phyloP scores from a whole-genome alignment of 2,113 vertebrate genomes.

The Nestor notabilis region DNA sequence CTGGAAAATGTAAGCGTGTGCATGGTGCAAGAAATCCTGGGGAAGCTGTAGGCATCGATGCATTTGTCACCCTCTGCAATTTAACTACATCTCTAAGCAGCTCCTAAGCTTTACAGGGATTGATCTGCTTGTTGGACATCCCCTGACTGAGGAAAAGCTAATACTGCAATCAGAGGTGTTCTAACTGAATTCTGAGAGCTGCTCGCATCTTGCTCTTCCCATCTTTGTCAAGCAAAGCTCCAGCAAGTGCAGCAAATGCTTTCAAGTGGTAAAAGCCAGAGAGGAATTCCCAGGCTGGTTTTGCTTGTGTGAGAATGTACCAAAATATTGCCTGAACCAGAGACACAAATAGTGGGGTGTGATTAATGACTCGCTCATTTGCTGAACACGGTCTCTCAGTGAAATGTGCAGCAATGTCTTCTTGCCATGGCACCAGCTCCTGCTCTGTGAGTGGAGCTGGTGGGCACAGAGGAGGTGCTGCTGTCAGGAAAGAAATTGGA shows the following conservation, averaged over 20 bases:
- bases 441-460: not conserved
- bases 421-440: not conserved
- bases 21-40: not conserved
- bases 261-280: not conserved
- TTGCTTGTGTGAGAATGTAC: not conserved
- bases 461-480: accelerated
- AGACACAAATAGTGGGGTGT: not conserved
- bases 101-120: not conserved
- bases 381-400: accelerated
- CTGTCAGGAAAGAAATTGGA: not conserved
- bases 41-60: not conserved
- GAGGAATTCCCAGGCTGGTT: not conserved
- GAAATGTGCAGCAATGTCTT: accelerated
- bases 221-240: not conserved
- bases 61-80: not conserved
- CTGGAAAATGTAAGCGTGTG: not conserved
- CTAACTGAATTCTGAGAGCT: not conserved
- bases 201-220: not conserved
- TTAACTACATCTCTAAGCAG: not conserved
- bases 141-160: not conserved
- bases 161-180: not conserved
- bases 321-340: not conserved
- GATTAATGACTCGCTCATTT: not conserved
- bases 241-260: not conserved
- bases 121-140: not conserved